These are phyloP conservation scores for Lasiommata megera DNA, from an alignment of 2,888 invertebrate species.

Conservation along the genomic window DNA sequence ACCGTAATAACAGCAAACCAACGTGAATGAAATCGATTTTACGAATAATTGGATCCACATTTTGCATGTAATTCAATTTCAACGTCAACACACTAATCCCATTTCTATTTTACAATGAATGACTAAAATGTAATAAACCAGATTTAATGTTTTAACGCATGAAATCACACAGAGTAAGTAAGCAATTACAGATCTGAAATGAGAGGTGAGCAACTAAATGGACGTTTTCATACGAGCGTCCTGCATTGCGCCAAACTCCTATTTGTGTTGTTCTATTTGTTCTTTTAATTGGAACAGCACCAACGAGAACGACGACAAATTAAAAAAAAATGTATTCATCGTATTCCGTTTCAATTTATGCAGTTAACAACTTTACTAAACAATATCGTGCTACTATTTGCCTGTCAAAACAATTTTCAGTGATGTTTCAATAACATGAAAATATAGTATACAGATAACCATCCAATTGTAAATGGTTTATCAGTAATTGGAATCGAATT, in stretches of 20 bases:
- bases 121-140: not conserved
- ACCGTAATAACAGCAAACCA: not conserved
- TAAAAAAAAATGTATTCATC: conserved; percentile 15
- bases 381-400: conserved; percentile 1
- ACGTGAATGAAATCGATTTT: not conserved
- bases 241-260: conserved; percentile 77
- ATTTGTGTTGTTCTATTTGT: conserved; percentile 64
- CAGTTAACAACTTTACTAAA: conserved; percentile 9
- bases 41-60: not conserved
- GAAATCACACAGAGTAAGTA: conserved; percentile 48
- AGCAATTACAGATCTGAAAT: conserved; percentile 63
- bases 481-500: conserved; percentile 38
- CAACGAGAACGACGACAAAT: conserved; percentile 19
- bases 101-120: not conserved
- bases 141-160: conserved; percentile 4
- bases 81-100: not conserved
- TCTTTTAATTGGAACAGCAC: conserved; percentile 55
- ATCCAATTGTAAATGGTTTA: conserved; percentile 14
- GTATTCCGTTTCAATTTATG: conserved; percentile 16
- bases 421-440: conserved; percentile 42
- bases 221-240: conserved; percentile 60
- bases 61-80: not conserved
- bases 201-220: conserved; percentile 62
- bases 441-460: conserved; percentile 5
- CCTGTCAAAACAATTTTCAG: not conserved